A percentile compares a stretch with the other conserved stretches of the same genome.
Evolutionary conservation across 2,888 invertebrate species (phyloP).

Genomic region (Bombylius discolor): DNA sequence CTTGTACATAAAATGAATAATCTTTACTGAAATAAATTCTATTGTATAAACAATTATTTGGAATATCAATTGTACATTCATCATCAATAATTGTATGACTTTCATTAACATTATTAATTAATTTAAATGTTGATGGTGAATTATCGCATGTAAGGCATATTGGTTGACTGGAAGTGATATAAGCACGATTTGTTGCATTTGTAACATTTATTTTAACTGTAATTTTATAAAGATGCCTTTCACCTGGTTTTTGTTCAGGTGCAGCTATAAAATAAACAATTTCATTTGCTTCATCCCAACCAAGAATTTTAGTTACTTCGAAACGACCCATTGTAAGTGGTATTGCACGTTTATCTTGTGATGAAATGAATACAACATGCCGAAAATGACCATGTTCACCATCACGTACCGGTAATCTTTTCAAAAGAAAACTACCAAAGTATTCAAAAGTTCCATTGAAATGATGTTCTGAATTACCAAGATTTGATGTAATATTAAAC

Average conservation of each 20-base stretch:
- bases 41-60: constrained; percentile 49
- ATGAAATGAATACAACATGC: constrained; percentile 40
- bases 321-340: constrained; percentile 59
- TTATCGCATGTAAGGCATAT: constrained; percentile 37
- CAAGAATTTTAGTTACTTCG: constrained; percentile 58
- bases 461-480: neutral
- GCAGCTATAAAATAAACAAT: constrained; percentile 72
- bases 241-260: constrained; percentile 61
- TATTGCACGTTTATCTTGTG: constrained; percentile 32
- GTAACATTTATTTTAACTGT: constrained; percentile 37
- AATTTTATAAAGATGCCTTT: constrained; percentile 69
- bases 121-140: constrained; percentile 27
- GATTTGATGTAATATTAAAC: neutral
- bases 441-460: constrained; percentile 4
- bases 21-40: constrained; percentile 52
- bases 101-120: constrained; percentile 19
- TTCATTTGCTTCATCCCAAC: constrained; percentile 62
- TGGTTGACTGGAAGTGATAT: constrained; percentile 33
- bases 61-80: constrained; percentile 32
- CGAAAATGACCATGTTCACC: constrained; percentile 48
- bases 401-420: constrained; percentile 47
- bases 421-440: constrained; percentile 35
- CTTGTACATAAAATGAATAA: constrained; percentile 50
- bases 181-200: constrained; percentile 31
- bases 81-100: constrained; percentile 18